A percentile compares a stretch with the other conserved stretches of the same genome.
phyloP scores from a whole-genome alignment of 2,888 invertebrate genomes.

The Hirtodrosophila alboralis region DNA sequence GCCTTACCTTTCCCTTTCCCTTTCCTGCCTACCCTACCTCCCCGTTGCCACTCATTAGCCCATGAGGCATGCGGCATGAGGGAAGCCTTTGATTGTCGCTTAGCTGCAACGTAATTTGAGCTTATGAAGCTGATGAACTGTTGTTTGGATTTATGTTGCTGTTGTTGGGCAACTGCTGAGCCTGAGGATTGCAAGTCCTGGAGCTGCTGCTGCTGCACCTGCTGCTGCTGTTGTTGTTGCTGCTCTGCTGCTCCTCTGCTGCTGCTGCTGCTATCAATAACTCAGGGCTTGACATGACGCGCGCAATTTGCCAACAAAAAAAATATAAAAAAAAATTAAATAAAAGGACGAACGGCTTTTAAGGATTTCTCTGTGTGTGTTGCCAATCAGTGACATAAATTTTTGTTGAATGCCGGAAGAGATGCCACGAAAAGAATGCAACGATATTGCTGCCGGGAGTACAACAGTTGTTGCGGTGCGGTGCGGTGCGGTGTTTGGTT shows the following conservation, averaged over 20 bases:
- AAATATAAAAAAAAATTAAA: no score
- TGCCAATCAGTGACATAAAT: conserved; percentile 77
- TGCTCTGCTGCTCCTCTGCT: no score
- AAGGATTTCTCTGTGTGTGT: conserved; percentile 33
- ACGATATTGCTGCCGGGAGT: background rate
- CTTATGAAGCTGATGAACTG: conserved; percentile 13
- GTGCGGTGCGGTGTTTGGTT: conserved; percentile 54
- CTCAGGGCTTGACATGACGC: conserved; percentile 58
- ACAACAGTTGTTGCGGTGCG: conserved; percentile 5
- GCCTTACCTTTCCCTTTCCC: no score
- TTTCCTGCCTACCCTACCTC: background rate
- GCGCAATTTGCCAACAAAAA: conserved; percentile 54
- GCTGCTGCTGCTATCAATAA: conserved; percentile 72
- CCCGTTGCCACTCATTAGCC: conserved; percentile 45
- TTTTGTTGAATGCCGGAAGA: conserved; percentile 59
- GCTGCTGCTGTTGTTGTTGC: no score
- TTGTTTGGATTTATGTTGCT: no score
- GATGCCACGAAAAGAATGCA: conserved; percentile 50
- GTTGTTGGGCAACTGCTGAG: no score
- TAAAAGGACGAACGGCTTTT: conserved; percentile 32
- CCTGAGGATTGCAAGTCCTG: no score
- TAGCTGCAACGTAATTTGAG: conserved; percentile 52
- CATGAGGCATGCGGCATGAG: conserved; percentile 16
- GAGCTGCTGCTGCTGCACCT: no score
- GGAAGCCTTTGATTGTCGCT: conserved; percentile 59